A percentile compares a stretch with the other conserved stretches of the same genome.
Conservation (phyloP, 2,797 vertebrate species). For the Danio tinwini region DNA sequence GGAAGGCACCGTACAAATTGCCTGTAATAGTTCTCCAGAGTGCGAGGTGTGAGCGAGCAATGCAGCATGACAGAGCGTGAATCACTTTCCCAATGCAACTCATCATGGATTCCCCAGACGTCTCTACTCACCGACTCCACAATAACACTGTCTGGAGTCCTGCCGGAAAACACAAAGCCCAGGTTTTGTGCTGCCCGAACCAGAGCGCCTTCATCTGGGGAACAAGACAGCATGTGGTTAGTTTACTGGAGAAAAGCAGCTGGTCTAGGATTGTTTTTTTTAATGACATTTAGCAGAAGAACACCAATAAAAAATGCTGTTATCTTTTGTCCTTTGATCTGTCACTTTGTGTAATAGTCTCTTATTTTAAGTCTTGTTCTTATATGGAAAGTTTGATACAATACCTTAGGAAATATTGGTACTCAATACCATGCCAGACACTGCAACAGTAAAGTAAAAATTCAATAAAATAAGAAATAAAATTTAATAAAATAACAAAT, state of each 20-base stretch:
- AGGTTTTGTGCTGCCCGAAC: conserved; percentile 92
- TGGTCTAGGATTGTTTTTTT: neutral
- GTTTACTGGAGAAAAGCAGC: conserved; percentile 4
- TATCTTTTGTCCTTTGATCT: neutral
- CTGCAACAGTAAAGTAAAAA: no score
- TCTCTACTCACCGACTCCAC: conserved; percentile 84
- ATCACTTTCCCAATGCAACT: conserved; percentile 33
- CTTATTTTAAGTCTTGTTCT: no score
- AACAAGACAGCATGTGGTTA: conserved; percentile 15
- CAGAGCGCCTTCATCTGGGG: conserved; percentile 92
- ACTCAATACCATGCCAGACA: no score
- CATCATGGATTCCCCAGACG: conserved; percentile 33
- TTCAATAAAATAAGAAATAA: no score
- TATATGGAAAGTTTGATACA: no score
- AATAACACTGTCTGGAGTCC: conserved; percentile 94
- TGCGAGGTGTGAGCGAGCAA: conserved; percentile 33
- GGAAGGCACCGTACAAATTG: conserved; percentile 23
- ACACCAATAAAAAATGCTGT: conserved; percentile 22
- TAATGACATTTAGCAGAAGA: neutral
- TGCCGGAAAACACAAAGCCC: conserved; percentile 92
- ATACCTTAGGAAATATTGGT: no score
- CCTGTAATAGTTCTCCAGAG: conserved; percentile 40
- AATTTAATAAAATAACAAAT: no score
- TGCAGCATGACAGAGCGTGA: conserved; percentile 43
- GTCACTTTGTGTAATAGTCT: neutral